Evolutionary conservation across 2,888 invertebrate species (phyloP).

Genomic region (Clitarchus hookeri): DNA sequence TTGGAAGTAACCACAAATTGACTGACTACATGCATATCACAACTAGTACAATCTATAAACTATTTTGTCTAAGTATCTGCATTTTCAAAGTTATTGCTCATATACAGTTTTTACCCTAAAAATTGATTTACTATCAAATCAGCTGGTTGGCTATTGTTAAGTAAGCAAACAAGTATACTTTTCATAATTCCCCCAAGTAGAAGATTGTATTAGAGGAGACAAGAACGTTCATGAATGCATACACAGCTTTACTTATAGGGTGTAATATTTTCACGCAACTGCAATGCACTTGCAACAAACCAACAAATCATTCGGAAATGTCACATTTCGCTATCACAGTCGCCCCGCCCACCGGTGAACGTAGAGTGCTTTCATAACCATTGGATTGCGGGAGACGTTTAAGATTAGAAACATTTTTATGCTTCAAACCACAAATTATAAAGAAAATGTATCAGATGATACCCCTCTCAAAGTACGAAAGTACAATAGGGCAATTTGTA

Average conservation of each 20-base stretch:
- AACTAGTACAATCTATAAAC: too few species aligned
- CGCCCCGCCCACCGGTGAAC: slow-evolving; percentile 6
- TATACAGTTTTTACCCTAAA: too few species aligned
- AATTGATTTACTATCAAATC: too few species aligned
- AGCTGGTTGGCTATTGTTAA: too few species aligned
- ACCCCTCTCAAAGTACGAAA: background rate
- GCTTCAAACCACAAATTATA: background rate
- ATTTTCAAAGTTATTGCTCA: too few species aligned
- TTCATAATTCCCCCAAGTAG: too few species aligned
- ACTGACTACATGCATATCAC: too few species aligned
- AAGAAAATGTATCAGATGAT: background rate
- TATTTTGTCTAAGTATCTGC: too few species aligned
- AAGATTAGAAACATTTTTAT: background rate
- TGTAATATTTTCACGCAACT: background rate
- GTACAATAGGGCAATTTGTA: background rate
- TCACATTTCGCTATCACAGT: background rate
- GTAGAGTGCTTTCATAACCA: background rate
- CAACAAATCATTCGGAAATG: background rate
- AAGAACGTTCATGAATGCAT: too few species aligned
- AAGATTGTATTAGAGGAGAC: too few species aligned
- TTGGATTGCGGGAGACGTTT: background rate
- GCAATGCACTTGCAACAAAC: background rate
- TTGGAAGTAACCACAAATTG: too few species aligned
- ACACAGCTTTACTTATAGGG: background rate
- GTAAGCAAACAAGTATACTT: too few species aligned